phyloP scores from a whole-genome alignment of 1,140 invertebrate genomes.

The Seison nebaliae region DNA sequence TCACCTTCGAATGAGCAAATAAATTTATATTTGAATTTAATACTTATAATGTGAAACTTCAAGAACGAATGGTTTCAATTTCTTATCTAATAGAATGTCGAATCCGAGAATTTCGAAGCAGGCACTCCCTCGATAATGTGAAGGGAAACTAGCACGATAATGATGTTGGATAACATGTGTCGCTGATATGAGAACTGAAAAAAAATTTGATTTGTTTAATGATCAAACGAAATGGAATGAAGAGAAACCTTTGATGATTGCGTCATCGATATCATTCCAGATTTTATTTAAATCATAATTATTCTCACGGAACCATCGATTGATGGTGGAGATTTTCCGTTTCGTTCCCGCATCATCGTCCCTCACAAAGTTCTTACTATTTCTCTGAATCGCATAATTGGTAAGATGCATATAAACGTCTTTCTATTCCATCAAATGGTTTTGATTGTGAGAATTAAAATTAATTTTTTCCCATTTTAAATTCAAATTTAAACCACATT shows the following conservation, averaged over 20 bases:
- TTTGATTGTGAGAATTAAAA: not conserved
- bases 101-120: constrained; percentile 68
- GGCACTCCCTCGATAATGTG: constrained; percentile 48
- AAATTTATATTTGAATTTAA: not conserved
- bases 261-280: constrained; percentile 41
- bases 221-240: too few relatives aligned
- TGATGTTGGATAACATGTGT: constrained; percentile 56
- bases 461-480: not conserved
- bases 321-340: constrained; percentile 53
- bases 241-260: constrained; percentile 66
- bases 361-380: constrained; percentile 44
- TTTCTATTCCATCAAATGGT: constrained; percentile 19
- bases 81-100: constrained; percentile 54
- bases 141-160: constrained; percentile 57
- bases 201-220: too few relatives aligned
- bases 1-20: constrained; percentile 33
- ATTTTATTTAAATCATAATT: constrained; percentile 44
- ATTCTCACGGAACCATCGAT: constrained; percentile 40
- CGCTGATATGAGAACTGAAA: constrained; percentile 54
- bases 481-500: constrained; percentile 10
- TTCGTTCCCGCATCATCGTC: constrained; percentile 50
- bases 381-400: constrained; percentile 31
- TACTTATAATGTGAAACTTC: constrained; percentile 34
- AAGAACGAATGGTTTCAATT: constrained; percentile 51
- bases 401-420: constrained; percentile 31